Evolutionary conservation across 1,140 invertebrate species (phyloP).

Genomic region (Papilio dardanus): DNA sequence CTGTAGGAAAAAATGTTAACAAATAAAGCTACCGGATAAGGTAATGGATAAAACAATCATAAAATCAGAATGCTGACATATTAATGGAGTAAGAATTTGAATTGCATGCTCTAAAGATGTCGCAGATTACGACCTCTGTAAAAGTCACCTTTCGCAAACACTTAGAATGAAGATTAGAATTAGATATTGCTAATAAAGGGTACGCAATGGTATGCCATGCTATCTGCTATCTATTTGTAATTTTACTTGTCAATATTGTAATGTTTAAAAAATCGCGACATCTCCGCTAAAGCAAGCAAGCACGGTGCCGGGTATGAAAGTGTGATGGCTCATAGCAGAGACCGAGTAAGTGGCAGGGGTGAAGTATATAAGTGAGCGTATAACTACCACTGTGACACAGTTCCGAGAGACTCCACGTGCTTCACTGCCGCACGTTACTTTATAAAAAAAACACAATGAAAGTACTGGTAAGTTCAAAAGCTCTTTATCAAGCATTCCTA

Average conservation of each 20-base stretch:
- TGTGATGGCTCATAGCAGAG: slow-evolving; percentile 71
- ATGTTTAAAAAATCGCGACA: slow-evolving; percentile 48
- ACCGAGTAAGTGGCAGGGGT: slow-evolving; percentile 77
- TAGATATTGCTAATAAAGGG: slow-evolving; percentile 30
- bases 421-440: slow-evolving; percentile 63
- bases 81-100: slow-evolving; percentile 29
- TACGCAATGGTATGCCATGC: slow-evolving; percentile 43
- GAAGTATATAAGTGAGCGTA: slow-evolving; percentile 77
- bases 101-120: slow-evolving; percentile 26
- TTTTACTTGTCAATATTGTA: slow-evolving; percentile 58
- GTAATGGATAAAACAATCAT: slow-evolving; percentile 27
- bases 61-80: slow-evolving; percentile 37
- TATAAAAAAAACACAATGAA: slow-evolving; percentile 71
- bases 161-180: slow-evolving; percentile 28
- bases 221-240: slow-evolving; percentile 36
- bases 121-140: slow-evolving; percentile 29
- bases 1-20: not conserved
- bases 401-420: slow-evolving; percentile 71
- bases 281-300: slow-evolving; percentile 54
- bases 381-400: slow-evolving; percentile 77
- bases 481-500: slow-evolving; percentile 20
- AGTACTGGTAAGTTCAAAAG: slow-evolving; percentile 73
- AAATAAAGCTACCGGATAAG: not conserved
- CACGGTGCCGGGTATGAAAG: slow-evolving; percentile 75
- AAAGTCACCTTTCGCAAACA: slow-evolving; percentile 36